Evolutionary conservation across 2,888 invertebrate genomes (phyloP), one percentile per base, ranked within the genome.

Genomic region (Polydesmus complanatus): DNA sequence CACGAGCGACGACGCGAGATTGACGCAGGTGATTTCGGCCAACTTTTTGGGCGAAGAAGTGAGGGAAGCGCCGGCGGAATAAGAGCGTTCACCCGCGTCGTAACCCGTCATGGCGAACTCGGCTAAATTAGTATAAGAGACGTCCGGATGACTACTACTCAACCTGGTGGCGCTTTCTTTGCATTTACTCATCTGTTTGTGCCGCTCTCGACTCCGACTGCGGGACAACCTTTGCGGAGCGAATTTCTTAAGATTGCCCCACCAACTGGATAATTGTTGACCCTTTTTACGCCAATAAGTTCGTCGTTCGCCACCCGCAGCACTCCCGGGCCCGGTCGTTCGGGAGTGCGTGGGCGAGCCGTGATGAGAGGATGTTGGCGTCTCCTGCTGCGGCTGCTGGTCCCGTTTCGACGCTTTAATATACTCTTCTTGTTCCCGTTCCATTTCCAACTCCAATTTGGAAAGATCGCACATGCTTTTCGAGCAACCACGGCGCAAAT

Each of bases 131-230:
- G 53, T 54, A 5, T 55, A 59, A 5, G 62, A 62, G 2, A 62
- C 62, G 49, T 62, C 62, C n/a, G 62, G 62, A 47, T 62, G 62
- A 49, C 62, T 62, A 25, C 27, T 62, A 47, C 62, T 62, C 14
- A 62, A 47, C 21, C 58, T 23, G 8, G 50, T 18, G 19, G 19
- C 3, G 1, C 23, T 50, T 23, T 57, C 48, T 22, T 57, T 57
- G 11, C 54, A 22, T 18, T 22, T 22, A 37, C 8, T 37, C 37
- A 37, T 37, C 37, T 37, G 37, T 37, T 37, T 37, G 5, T 5
- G 8, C 14, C 56, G 55, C 5, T 62, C 62, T 60, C 59, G 59
- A 53, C 62, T 62, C 8, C 62, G 62, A 18, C 60, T 60, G 27
- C 62, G 55, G 3, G 62, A 27, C 22, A 59, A 21, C 14, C 62